Conservation (phyloP, 2,113 vertebrate species). For the Ciconia boyciana region DNA sequence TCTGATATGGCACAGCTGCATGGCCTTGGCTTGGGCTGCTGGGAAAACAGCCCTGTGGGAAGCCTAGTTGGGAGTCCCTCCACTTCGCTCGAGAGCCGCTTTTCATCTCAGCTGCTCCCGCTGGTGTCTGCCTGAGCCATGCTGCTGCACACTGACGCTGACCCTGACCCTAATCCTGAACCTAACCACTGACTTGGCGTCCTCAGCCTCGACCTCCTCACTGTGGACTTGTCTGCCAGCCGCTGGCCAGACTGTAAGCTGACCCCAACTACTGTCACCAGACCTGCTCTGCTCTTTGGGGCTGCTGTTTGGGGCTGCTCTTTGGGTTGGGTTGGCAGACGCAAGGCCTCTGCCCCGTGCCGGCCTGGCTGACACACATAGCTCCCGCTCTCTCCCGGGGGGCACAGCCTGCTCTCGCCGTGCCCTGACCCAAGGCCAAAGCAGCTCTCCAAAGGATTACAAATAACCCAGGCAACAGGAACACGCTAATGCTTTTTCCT, state of each 20-base stretch:
- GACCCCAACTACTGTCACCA: neutral
- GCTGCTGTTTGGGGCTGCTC: neutral
- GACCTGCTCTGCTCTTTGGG: neutral
- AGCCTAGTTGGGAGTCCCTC: neutral
- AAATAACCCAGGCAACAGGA: neutral
- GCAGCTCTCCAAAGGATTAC: neutral
- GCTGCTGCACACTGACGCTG: rapidly evolving
- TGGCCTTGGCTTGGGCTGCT: neutral
- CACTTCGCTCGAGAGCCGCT: rapidly evolving
- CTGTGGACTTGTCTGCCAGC: neutral
- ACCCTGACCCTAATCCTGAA: neutral
- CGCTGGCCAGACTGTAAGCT: neutral
- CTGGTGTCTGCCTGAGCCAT: rapidly evolving
- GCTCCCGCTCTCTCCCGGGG: neutral
- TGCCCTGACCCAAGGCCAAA: neutral
- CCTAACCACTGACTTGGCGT: neutral
- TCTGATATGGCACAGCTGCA: neutral
- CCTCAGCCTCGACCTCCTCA: neutral
- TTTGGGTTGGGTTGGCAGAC: too few species aligned
- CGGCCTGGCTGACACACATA: neutral
- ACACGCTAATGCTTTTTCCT: neutral
- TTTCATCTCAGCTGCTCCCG: neutral
- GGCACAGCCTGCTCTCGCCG: rapidly evolving
- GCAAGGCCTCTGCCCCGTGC: neutral
- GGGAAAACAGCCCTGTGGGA: neutral